phyloP scores from a whole-genome alignment of 2,888 invertebrate genomes.

The Nephrotoma appendiculata region DNA sequence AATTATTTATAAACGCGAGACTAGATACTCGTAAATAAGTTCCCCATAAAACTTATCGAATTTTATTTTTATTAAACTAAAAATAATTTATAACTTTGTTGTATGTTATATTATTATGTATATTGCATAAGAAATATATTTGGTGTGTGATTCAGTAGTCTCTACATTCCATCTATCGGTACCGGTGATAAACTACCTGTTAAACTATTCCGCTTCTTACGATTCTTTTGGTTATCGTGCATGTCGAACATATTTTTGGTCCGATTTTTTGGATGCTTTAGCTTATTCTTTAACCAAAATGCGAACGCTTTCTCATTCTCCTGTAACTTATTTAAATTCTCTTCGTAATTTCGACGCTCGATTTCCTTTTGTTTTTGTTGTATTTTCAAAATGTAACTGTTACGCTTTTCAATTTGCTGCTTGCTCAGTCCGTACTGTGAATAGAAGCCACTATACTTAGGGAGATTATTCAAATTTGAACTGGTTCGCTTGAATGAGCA shows the following conservation, averaged over 20 bases:
- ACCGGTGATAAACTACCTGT: neutral
- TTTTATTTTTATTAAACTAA: neutral
- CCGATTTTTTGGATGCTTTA: slow-evolving; percentile 29
- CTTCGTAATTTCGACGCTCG: slow-evolving; percentile 28
- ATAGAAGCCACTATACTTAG: slow-evolving; percentile 36
- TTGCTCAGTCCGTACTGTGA: slow-evolving; percentile 39
- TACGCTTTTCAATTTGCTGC: slow-evolving; percentile 32
- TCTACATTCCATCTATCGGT: neutral
- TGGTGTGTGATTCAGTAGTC: neutral
- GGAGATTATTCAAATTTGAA: slow-evolving; percentile 25
- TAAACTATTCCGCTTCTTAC: neutral
- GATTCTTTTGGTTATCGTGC: neutral
- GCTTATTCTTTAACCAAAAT: slow-evolving; percentile 36
- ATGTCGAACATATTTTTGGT: slow-evolving; percentile 30
- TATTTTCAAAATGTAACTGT: slow-evolving; percentile 26
- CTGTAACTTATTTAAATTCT: slow-evolving; percentile 32
- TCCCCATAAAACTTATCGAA: neutral
- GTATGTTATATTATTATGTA: neutral
- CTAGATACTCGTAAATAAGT: neutral
- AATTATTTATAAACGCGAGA: neutral
- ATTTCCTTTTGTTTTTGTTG: slow-evolving; percentile 21
- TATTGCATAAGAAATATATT: no score
- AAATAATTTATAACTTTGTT: neutral
- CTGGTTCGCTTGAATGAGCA: slow-evolving; percentile 30
- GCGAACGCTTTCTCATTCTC: slow-evolving; percentile 39